These are phyloP conservation scores for Leptinotarsa peninsularis DNA, from an alignment of 2,888 invertebrate species.

Conservation along the genomic window DNA sequence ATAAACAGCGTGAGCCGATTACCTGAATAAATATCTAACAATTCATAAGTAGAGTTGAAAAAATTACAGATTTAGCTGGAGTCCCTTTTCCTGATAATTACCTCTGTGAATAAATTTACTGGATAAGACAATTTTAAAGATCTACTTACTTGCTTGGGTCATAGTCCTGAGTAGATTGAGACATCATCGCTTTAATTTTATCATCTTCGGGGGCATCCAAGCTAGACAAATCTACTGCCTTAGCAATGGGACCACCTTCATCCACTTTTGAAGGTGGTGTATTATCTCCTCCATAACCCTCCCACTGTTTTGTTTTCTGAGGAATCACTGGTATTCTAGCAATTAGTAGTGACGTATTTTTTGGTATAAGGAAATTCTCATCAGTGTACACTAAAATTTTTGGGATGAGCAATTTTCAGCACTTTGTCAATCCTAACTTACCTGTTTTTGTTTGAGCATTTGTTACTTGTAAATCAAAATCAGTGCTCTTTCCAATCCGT, in stretches of 20 bases:
- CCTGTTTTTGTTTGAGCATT: constrained; percentile 98
- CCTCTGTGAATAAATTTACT: too few species aligned
- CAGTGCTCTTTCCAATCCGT: constrained; percentile 90
- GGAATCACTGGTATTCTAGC: constrained; percentile 89
- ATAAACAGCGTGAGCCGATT: too few species aligned
- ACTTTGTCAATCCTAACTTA: constrained; percentile 63
- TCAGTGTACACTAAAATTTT: constrained; percentile 85
- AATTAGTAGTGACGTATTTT: constrained; percentile 96
- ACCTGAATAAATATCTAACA: too few species aligned
- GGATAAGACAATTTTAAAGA: not conserved
- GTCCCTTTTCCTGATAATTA: too few species aligned
- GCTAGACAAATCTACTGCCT: constrained; percentile 85
- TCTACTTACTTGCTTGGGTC: constrained; percentile 92
- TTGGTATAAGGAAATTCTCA: constrained; percentile 91
- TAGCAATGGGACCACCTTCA: constrained; percentile 69
- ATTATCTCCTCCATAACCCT: constrained; percentile 69
- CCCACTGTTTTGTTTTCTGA: constrained; percentile 79
- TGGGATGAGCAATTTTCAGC: constrained; percentile 29
- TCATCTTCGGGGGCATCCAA: constrained; percentile 96
- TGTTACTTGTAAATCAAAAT: constrained; percentile 95
- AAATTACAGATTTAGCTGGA: too few species aligned
- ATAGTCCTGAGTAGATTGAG: constrained; percentile 96
- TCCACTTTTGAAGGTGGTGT: constrained; percentile 63
- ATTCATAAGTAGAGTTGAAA: too few species aligned
- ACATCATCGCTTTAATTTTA: constrained; percentile 97